Percentiles rank a stretch among this genome's conserved stretches.
phyloP scores from a whole-genome alignment of 2,888 invertebrate species.

The Yponomeuta plumbellus region DNA sequence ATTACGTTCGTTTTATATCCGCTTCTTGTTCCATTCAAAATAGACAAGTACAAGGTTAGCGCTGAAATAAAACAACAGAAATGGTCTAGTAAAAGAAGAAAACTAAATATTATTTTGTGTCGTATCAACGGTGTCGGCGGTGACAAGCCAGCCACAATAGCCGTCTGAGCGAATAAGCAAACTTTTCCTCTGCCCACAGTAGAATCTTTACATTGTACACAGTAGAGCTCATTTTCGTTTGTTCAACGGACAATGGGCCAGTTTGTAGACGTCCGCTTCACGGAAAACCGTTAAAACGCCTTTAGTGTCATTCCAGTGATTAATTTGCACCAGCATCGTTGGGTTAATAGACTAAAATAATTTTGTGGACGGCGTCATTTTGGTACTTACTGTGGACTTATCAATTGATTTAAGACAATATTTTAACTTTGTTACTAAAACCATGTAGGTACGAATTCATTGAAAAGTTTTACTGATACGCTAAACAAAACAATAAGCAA shows the following conservation, averaged over 20 bases:
- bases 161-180: conserved; percentile 1
- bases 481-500: not conserved
- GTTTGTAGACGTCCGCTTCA: conserved; percentile 8
- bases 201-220: not conserved
- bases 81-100: not conserved
- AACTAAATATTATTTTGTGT: conserved; percentile 14
- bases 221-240: not conserved
- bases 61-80: not conserved
- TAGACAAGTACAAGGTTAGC: not conserved
- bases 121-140: conserved; percentile 13
- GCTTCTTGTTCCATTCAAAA: not conserved
- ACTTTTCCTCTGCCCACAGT: conserved; percentile 2
- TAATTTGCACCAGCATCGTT: conserved; percentile 69
- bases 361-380: conserved; percentile 65
- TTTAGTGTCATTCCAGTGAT: conserved; percentile 69
- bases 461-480: too few species aligned
- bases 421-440: too few species aligned
- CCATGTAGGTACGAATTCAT: too few species aligned
- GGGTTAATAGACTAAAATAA: conserved; percentile 71
- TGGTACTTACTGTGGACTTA: conserved; percentile 41
- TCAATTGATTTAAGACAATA: too few species aligned
- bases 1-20: not conserved
- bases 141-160: conserved; percentile 17
- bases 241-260: conserved; percentile 10
- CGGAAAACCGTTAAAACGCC: conserved; percentile 66